Evolutionary conservation across 2,888 invertebrate genomes (phyloP).

Genomic region (Pristionchus exspectatus): DNA sequence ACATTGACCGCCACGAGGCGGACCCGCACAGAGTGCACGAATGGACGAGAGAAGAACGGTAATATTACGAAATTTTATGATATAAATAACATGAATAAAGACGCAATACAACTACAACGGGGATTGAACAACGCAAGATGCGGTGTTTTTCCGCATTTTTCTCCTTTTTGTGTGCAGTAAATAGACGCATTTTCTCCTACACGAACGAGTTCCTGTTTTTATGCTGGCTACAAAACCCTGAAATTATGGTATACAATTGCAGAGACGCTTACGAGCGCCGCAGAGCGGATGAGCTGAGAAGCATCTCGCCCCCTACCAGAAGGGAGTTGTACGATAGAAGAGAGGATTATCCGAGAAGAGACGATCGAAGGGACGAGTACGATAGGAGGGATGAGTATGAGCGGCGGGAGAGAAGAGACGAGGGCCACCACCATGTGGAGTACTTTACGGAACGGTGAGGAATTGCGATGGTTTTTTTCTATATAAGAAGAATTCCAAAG

Average conservation of each 20-base stretch:
- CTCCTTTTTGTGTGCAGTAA: background rate
- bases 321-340: slow-evolving; percentile 1
- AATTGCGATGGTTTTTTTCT: background rate
- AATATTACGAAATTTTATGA: background rate
- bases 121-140: background rate
- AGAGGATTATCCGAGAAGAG: background rate
- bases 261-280: slow-evolving; percentile 5
- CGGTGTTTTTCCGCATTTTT: background rate
- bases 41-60: slow-evolving; percentile 30
- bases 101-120: background rate
- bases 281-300: background rate
- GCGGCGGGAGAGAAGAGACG: background rate
- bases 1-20: background rate
- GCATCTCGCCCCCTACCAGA: background rate
- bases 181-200: too few species aligned
- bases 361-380: background rate
- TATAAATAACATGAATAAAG: background rate
- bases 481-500: too few species aligned
- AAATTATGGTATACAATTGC: background rate
- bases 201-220: background rate
- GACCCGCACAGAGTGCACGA: background rate
- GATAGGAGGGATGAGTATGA: slow-evolving; percentile 9
- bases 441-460: slow-evolving; percentile 1
- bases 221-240: background rate
- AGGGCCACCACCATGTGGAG: slow-evolving; percentile 1